Conservation (phyloP, 2,797 vertebrate genomes). For the Todus mexicanus region DNA sequence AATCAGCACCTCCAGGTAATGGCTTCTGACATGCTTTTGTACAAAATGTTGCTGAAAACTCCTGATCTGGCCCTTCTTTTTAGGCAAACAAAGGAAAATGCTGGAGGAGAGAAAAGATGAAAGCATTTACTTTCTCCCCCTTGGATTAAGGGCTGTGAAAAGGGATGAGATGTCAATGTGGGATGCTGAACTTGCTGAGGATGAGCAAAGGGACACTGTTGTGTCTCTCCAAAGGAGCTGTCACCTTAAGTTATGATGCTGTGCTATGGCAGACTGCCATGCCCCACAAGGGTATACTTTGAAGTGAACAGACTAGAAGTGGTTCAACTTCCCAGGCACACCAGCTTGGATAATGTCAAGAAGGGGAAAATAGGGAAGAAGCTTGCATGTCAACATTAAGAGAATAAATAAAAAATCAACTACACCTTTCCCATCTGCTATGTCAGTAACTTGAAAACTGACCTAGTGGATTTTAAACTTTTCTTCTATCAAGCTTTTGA, state of each 20-base stretch:
- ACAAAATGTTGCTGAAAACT: slow-evolving; percentile 37
- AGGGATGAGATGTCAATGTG: neutral
- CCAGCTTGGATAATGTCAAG: neutral
- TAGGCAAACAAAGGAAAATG: neutral
- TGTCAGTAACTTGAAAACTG: neutral
- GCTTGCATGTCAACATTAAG: neutral
- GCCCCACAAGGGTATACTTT: neutral
- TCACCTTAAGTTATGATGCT: neutral
- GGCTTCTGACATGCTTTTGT: slow-evolving; percentile 10
- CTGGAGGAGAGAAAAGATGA: neutral
- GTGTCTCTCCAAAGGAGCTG: neutral
- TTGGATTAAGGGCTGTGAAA: neutral
- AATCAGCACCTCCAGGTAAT: slow-evolving; percentile 42
- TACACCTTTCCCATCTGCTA: neutral
- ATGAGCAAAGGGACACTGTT: neutral
- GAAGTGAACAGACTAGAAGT: neutral
- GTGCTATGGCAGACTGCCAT: neutral
- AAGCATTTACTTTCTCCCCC: neutral
- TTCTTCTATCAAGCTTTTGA: neutral
- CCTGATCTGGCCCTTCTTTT: neutral
- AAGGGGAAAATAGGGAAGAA: neutral
- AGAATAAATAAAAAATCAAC: slow-evolving; percentile 14
- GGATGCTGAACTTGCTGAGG: neutral
- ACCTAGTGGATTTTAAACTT: neutral
- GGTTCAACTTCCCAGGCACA: neutral